A percentile compares a stretch with the other conserved stretches of the same genome.
These are phyloP conservation scores for Eunapius fragilis DNA, from an alignment of 37 sponge, comb jelly and placozoan genomes.

Conservation along the genomic window DNA sequence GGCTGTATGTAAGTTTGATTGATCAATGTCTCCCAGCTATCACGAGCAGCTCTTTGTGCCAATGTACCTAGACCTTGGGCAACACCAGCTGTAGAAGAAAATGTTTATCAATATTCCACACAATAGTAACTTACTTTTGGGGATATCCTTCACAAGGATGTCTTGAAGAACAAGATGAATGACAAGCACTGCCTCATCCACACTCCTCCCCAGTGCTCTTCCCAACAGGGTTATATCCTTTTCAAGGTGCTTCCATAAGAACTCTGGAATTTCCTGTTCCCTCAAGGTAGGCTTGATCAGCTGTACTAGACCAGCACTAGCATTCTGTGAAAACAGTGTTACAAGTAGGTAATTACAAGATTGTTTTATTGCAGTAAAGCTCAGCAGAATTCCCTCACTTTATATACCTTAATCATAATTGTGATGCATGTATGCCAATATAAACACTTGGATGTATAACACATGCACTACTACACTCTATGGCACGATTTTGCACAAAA, in stretches of 20 bases:
- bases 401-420: too few species aligned
- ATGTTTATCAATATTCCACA: not conserved
- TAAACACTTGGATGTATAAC: too few species aligned
- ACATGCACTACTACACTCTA: too few species aligned
- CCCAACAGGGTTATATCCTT: constrained; percentile 38
- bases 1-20: constrained; percentile 49
- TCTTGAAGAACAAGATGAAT: constrained; percentile 48
- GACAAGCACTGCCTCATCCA: constrained; percentile 48
- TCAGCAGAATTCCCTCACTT: too few species aligned
- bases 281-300: constrained; percentile 17
- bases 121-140: constrained; percentile 9
- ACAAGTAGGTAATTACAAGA: too few species aligned
- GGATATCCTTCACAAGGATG: constrained; percentile 22
- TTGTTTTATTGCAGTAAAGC: too few species aligned
- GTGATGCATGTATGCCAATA: too few species aligned
- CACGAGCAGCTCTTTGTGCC: constrained; percentile 11
- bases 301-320: constrained; percentile 9
- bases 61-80: constrained; percentile 2
- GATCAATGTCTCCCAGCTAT: constrained; percentile 56
- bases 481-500: too few species aligned
- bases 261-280: constrained; percentile 41
- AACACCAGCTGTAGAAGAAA: constrained; percentile 5
- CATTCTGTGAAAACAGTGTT: not conserved
- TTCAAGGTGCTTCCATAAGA: constrained; percentile 56
- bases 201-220: constrained; percentile 24